phyloP scores from a whole-genome alignment of 2,888 invertebrate species.

The Villa cingulata region DNA sequence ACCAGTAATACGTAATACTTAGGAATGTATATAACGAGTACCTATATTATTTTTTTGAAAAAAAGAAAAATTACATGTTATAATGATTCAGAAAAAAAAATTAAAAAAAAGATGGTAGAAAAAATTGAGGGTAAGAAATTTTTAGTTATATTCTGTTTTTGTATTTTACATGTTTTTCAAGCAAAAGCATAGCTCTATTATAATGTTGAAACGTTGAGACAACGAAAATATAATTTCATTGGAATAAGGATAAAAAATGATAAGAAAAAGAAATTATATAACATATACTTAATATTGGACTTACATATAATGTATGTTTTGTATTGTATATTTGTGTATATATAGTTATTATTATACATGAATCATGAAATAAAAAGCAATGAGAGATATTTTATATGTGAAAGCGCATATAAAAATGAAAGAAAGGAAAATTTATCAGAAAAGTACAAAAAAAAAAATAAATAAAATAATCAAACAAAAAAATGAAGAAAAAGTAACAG shows the following conservation, averaged over 20 bases:
- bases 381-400: neutral
- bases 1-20: too few species aligned
- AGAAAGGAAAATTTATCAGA: neutral
- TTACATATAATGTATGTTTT: too few species aligned
- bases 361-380: too few species aligned
- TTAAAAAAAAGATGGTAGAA: too few species aligned
- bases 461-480: neutral
- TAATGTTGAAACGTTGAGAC: constrained; percentile 5
- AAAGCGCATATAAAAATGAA: neutral
- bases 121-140: neutral
- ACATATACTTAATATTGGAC: too few species aligned
- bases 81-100: too few species aligned
- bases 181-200: too few species aligned
- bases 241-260: constrained; percentile 3
- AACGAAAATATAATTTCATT: constrained; percentile 6
- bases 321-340: neutral
- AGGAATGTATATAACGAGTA: too few species aligned
- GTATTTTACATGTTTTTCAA: too few species aligned
- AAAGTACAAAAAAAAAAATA: neutral
- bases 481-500: neutral
- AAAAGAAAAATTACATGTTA: too few species aligned
- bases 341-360: too few species aligned
- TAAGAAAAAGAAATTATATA: constrained; percentile 1
- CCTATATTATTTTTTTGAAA: neutral
- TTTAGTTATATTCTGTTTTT: too few species aligned